Base-by-base conservation (phyloP, 2,113 vertebrate species). In the Sinocyclocheilus maitianheensis region DNA sequence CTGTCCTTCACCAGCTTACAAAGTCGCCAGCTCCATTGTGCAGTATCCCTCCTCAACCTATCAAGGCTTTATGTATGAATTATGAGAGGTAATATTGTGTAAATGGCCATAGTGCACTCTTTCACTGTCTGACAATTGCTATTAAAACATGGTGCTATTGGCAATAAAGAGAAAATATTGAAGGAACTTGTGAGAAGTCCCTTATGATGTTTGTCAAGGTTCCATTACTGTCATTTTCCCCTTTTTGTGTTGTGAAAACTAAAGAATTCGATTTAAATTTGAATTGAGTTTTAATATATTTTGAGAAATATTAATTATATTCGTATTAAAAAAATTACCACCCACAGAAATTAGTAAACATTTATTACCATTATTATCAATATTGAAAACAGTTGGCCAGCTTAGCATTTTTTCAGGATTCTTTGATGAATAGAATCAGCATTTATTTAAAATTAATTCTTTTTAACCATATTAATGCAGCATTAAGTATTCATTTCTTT, bases 51-150 rank as follows among this genome's bases (percentile, higher is more conserved):
- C 40, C 5, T 81, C 79, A 81, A 48, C 8, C 40, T 20, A 63
- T 16, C 77, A 60, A 67, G 13, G 40, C 79, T 81, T 81, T 65
- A 81, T 65, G 58, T 18, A 18, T 48, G 60, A 48, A 81, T 81
- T 81, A 81, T 65, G 37, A 30, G 40, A 81, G 60, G 37, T 48
- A 65, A 46, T 81, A 26, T 65, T 65, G 40, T 81, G 40, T 20
- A 48, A 81, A 48, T 12, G 79, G 13, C 60, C 8, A 6, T 30
- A 48, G 16, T 67, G 60, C n/a, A 18, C 13, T 63, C 12, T 24
- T 40, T 63, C 22, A 63, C 13, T 46, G 60, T 46, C 78, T 46
- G 14, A 81, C 58, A 81, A 26, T 65, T 65, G 58, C 78, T 46
- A 81, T 81, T 81, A 3, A 18, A 14, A 65, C 13, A 26, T 62